A percentile compares a stretch with the other conserved stretches of the same genome.
phyloP scores from a whole-genome alignment of 2,888 invertebrate genomes.

The Anticlea derivata region DNA sequence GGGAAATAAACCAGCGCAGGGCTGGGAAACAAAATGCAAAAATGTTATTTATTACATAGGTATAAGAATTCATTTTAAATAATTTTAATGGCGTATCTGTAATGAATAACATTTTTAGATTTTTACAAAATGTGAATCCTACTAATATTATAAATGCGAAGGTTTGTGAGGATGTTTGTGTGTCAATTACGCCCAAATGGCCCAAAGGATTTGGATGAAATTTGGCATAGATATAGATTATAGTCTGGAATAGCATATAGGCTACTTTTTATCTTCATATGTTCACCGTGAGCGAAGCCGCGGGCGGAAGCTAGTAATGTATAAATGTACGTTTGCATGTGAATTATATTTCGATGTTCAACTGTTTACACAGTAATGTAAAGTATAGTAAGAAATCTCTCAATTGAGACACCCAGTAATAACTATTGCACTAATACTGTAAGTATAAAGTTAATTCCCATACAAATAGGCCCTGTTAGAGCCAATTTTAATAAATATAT shows the following conservation, averaged over 20 bases:
- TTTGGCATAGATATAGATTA: too few species aligned
- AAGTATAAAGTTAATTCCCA: slow-evolving; percentile 70
- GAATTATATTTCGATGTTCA: slow-evolving; percentile 40
- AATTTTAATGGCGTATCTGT: slow-evolving; percentile 16
- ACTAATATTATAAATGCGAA: too few species aligned
- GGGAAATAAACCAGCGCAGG: slow-evolving; percentile 2
- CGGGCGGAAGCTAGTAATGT: too few species aligned
- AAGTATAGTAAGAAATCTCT: slow-evolving; percentile 66
- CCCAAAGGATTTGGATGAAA: too few species aligned
- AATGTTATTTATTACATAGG: slow-evolving; percentile 26
- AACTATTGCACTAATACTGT: slow-evolving; percentile 67
- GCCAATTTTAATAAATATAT: slow-evolving; percentile 49
- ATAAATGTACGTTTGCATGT: slow-evolving; percentile 17
- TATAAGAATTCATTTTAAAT: slow-evolving; percentile 15
- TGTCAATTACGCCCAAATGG: too few species aligned
- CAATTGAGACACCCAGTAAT: slow-evolving; percentile 72
- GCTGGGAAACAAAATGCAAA: slow-evolving; percentile 20
- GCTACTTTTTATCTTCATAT: too few species aligned
- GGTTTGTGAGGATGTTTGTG: too few species aligned
- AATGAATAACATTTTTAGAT: slow-evolving; percentile 25
- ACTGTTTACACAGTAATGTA: slow-evolving; percentile 39
- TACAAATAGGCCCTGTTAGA: slow-evolving; percentile 64
- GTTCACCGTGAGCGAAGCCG: too few species aligned
- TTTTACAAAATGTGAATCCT: slow-evolving; percentile 20
- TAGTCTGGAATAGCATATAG: too few species aligned